These are phyloP conservation scores for Sminthurides aquaticus DNA, from an alignment of 2,888 invertebrate genomes.

Conservation along the genomic window DNA sequence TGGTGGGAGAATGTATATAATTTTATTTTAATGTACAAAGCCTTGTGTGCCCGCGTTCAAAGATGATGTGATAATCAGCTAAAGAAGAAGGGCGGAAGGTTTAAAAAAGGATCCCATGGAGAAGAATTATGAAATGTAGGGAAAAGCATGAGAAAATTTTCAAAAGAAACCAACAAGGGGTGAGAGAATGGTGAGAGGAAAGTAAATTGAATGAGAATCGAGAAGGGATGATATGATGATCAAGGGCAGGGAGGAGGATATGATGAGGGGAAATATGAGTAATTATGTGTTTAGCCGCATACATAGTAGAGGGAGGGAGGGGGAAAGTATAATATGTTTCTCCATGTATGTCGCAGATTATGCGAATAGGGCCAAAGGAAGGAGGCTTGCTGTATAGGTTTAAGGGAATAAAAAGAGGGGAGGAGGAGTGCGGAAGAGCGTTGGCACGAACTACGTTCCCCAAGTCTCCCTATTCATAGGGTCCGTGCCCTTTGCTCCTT, in stretches of 20 bases:
- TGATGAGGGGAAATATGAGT: neutral
- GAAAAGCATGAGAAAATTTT: neutral
- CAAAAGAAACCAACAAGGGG: neutral
- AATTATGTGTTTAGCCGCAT: too few species aligned
- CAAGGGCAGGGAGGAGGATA: neutral
- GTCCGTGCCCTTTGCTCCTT: constrained; percentile 1
- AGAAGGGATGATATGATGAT: neutral
- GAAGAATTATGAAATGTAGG: too few species aligned
- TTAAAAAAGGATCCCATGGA: neutral
- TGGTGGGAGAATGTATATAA: too few species aligned
- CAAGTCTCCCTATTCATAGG: neutral
- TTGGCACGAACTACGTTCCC: constrained; percentile 6
- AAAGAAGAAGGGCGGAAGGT: too few species aligned
- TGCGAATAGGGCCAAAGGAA: neutral
- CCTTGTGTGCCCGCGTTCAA: too few species aligned
- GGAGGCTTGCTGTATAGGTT: too few species aligned
- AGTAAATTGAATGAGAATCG: neutral
- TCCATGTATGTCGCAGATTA: too few species aligned
- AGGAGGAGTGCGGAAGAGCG: constrained; percentile 2
- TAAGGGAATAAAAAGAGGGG: neutral
- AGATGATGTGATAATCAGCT: too few species aligned
- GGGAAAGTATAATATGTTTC: too few species aligned
- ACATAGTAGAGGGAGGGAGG: too few species aligned
- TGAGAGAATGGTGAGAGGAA: neutral
- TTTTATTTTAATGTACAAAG: too few species aligned